Evolutionary conservation across 2,797 vertebrate species (phyloP).

Genomic region (Tadarida brasiliensis): DNA sequence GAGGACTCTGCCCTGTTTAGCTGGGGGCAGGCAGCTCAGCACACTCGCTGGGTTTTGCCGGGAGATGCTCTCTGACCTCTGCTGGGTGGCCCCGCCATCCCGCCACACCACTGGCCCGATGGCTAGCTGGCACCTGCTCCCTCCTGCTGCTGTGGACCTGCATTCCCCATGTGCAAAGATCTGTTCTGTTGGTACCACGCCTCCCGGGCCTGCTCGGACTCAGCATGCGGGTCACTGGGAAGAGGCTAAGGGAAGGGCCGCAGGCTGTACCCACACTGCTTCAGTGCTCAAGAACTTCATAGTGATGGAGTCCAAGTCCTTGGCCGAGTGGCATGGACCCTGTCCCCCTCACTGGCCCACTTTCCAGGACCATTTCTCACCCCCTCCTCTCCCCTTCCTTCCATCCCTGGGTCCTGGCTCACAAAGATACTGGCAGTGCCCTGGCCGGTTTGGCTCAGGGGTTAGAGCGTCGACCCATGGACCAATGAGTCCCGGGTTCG

Average conservation of each 20-base stretch:
- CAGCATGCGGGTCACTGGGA: no score
- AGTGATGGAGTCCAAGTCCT: no score
- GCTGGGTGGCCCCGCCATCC: no score
- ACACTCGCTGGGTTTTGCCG: background rate
- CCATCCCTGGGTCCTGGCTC: background rate
- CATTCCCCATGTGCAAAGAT: background rate
- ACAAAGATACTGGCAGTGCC: background rate
- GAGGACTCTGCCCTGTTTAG: background rate
- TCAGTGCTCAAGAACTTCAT: background rate
- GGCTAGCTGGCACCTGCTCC: background rate
- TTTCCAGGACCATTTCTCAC: background rate
- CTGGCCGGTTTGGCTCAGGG: no score
- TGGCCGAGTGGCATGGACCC: background rate
- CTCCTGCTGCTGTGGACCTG: background rate
- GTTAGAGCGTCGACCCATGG: no score
- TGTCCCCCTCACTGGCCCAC: no score
- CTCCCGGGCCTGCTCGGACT: no score
- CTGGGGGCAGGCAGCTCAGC: background rate
- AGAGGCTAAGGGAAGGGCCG: background rate
- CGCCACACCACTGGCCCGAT: background rate
- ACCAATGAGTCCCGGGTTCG: no score
- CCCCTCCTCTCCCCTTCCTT: background rate
- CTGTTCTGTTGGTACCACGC: background rate
- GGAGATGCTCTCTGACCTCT: background rate
- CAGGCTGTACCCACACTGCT: rapidly evolving